Percentiles rank a stretch among this genome's conserved stretches.
Conservation (phyloP, 2,113 vertebrate genomes). For the Petromus typicus region DNA sequence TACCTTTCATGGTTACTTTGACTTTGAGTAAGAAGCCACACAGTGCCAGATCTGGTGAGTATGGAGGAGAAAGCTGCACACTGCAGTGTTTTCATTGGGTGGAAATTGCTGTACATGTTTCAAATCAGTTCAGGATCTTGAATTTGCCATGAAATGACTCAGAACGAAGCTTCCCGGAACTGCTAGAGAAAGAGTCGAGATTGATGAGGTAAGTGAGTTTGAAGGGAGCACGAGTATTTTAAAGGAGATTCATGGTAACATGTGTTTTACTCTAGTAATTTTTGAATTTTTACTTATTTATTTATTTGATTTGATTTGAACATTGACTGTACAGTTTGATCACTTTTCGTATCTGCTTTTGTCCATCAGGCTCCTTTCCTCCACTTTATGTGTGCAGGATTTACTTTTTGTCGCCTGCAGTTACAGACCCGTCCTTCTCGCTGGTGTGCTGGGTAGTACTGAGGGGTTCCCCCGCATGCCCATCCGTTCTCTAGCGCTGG, state of each 20-base stretch:
- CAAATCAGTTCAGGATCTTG: background rate
- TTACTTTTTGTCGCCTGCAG: accelerated
- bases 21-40: background rate
- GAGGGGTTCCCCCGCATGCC: background rate
- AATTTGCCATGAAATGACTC: background rate
- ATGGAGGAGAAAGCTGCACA: background rate
- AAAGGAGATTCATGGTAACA: background rate
- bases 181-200: background rate
- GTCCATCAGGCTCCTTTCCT: background rate
- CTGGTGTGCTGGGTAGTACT: background rate
- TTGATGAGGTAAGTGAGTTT: background rate
- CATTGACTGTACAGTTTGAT: background rate
- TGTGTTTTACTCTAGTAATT: background rate
- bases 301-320: background rate
- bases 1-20: background rate
- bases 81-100: background rate
- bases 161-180: background rate
- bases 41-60: background rate
- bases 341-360: background rate
- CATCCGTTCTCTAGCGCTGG: background rate
- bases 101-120: background rate
- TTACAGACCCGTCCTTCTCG: background rate
- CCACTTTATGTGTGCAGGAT: accelerated
- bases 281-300: no score
- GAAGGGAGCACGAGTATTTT: background rate